Percentiles rank a stretch among this genome's conserved stretches.
These are phyloP conservation scores for Timema podura DNA, from an alignment of 2,888 invertebrate genomes.

Conservation along the genomic window DNA sequence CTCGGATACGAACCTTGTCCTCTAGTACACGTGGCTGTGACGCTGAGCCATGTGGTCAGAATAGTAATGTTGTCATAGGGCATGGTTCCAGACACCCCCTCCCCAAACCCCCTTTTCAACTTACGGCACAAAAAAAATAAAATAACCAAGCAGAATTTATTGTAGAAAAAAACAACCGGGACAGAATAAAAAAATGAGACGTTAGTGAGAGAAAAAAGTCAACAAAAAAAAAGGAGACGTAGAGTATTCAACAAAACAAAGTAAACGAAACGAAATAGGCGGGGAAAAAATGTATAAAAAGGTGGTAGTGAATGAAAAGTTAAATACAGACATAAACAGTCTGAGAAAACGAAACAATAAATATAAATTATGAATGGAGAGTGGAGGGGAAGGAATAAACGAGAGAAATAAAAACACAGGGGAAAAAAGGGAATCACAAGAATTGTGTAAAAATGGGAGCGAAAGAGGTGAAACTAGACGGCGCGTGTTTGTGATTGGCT, in stretches of 20 bases:
- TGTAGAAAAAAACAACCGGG: constrained; percentile 3
- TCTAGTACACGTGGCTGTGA: background rate
- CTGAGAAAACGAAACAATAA: constrained; percentile 14
- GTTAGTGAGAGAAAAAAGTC: constrained; percentile 4
- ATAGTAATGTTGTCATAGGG: constrained; percentile 1
- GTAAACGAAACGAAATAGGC: background rate
- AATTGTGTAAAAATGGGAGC: too few relatives aligned
- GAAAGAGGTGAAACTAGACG: too few relatives aligned
- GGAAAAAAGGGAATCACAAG: too few relatives aligned
- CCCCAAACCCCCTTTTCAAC: background rate
- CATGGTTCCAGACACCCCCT: constrained; percentile 4
- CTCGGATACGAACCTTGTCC: too few relatives aligned
- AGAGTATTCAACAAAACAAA: constrained; percentile 1
- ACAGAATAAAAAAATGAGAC: constrained; percentile 1
- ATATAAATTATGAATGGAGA: constrained; percentile 16
- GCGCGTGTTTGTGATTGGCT: too few relatives aligned
- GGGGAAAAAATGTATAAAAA: background rate
- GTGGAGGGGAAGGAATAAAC: background rate
- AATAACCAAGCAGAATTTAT: constrained; percentile 10
- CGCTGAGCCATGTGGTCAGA: background rate
- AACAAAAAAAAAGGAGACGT: background rate
- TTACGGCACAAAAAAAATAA: background rate
- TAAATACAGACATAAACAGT: constrained; percentile 12
- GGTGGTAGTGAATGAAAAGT: background rate
- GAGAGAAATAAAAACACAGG: background rate